Conservation (phyloP, 30 jellyfish, hydroid and myxozoan genomes). For the Aurelia sp. region DNA sequence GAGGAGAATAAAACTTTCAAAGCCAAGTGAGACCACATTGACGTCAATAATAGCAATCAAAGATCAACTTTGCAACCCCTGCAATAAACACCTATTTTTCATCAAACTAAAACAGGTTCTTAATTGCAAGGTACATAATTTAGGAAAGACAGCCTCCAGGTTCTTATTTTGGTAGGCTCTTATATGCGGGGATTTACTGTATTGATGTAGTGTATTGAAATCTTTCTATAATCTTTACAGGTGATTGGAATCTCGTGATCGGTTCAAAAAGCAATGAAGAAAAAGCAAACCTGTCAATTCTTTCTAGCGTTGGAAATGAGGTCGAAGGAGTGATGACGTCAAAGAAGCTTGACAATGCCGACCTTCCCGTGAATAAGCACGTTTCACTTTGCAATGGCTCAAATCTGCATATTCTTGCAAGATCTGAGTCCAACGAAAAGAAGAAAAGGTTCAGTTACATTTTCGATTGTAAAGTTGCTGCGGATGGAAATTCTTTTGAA, state of each 20-base stretch:
- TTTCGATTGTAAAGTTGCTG: conserved; percentile 38
- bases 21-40: too few species aligned
- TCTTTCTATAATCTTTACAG: background rate
- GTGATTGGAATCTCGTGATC: conserved; percentile 51
- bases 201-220: background rate
- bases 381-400: conserved; percentile 54
- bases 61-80: too few species aligned
- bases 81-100: too few species aligned
- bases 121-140: too few species aligned
- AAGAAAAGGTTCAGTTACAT: background rate
- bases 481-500: conserved; percentile 51
- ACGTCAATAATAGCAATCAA: too few species aligned
- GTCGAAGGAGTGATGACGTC: conserved; percentile 68
- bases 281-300: conserved; percentile 26
- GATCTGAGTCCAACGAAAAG: conserved; percentile 29
- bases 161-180: too few species aligned
- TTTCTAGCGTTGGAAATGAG: conserved; percentile 30
- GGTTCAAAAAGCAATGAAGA: conserved; percentile 15
- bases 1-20: too few species aligned
- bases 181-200: too few species aligned
- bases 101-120: too few species aligned
- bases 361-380: conserved; percentile 37
- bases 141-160: too few species aligned
- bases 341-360: conserved; percentile 19
- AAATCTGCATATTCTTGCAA: conserved; percentile 42